Evolutionary conservation across 2,888 invertebrate genomes (phyloP).

Genomic region (Pachymerium ferrugineum): DNA sequence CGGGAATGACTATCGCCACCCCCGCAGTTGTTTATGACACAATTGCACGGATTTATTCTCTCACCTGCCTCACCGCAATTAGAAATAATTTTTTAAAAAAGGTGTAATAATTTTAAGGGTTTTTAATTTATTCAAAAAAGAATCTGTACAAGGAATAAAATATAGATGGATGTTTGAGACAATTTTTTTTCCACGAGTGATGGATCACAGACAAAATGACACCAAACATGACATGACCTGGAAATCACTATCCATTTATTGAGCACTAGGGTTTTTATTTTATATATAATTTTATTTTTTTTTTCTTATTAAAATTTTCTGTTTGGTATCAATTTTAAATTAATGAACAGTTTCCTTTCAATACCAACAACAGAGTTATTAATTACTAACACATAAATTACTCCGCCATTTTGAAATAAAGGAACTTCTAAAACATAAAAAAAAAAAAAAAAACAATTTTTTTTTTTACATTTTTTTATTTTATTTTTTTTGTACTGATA

Average conservation of each 20-base stretch:
- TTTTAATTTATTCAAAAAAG: conserved; percentile 19
- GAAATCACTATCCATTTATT: conserved; percentile 24
- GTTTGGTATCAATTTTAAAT: not conserved
- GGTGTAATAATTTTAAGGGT: too few relatives aligned
- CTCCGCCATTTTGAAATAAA: too few relatives aligned
- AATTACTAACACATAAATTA: too few relatives aligned
- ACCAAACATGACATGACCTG: conserved; percentile 22
- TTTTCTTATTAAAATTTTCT: not conserved
- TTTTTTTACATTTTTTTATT: not conserved
- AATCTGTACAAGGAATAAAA: conserved; percentile 25
- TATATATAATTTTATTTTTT: not conserved
- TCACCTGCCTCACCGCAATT: conserved; percentile 27
- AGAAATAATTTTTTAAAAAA: too few relatives aligned
- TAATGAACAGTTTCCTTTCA: not conserved
- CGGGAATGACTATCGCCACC: conserved; percentile 21
- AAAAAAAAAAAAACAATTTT: not conserved
- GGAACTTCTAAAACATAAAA: too few relatives aligned
- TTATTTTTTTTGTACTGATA: conserved; percentile 17
- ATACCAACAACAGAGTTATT: conserved; percentile 25
- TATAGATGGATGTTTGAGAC: conserved; percentile 20
- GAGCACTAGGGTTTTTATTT: conserved; percentile 11
- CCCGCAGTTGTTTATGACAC: conserved; percentile 24
- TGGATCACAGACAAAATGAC: conserved; percentile 27
- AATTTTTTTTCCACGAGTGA: conserved; percentile 20
- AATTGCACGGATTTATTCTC: conserved; percentile 21